These are phyloP conservation scores for Tamandua tetradactyla DNA, from an alignment of 2,797 vertebrate genomes.

Conservation along the genomic window DNA sequence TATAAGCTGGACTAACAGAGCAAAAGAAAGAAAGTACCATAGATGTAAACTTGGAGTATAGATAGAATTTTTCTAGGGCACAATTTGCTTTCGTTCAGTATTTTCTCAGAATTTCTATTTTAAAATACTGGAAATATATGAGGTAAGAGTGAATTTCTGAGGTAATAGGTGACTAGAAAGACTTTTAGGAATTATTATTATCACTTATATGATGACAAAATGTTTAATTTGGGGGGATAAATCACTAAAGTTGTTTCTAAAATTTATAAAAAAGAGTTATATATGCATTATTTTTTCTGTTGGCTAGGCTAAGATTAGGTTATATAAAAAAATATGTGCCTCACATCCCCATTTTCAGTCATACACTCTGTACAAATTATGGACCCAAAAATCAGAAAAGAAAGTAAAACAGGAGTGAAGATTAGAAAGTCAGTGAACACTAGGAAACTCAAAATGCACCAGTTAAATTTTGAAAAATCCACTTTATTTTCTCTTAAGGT, in stretches of 20 bases:
- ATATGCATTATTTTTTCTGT: neutral
- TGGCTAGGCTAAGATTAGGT: neutral
- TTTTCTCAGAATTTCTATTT: slow-evolving; percentile 4
- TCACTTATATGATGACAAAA: neutral
- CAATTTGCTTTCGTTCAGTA: neutral
- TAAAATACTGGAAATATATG: neutral
- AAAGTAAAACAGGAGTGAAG: neutral
- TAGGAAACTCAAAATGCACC: neutral
- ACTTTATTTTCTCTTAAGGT: neutral
- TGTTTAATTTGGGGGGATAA: neutral
- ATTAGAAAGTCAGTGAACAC: neutral
- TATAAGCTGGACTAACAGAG: neutral
- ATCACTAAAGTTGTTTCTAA: neutral
- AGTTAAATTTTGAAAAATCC: slow-evolving; percentile 3
- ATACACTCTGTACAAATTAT: neutral
- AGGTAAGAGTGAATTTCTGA: neutral
- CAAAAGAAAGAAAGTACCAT: neutral
- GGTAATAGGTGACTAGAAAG: neutral
- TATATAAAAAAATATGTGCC: neutral
- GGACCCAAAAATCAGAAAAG: neutral
- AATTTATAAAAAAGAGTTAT: neutral
- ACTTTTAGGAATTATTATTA: neutral
- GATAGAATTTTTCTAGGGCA: neutral
- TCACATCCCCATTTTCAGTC: neutral
- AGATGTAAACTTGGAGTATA: neutral